Base-by-base conservation (phyloP, 2,797 vertebrate genomes). In the Miichthys miiuy region DNA sequence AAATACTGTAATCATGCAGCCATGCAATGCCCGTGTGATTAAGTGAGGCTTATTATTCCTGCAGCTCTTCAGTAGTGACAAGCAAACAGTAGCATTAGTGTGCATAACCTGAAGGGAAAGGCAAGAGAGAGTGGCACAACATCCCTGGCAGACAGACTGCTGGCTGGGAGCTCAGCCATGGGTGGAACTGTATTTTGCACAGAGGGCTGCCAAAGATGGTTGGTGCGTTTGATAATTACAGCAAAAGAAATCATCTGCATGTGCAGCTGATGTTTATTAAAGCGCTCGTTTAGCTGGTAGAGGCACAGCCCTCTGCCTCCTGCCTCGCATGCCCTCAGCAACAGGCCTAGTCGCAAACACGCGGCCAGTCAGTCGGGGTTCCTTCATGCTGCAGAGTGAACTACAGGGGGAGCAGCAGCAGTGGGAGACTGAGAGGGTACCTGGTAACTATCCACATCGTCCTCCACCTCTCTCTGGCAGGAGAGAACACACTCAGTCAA, bases 391-490 rank as follows among this genome's bases (percentile, higher is more conserved):
- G 92, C 88, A 84, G 57, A 76, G 76, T 80, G 78, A 83, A 69
- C 89, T 94, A 94, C 82, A 93, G 90, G 79, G 91, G 92, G 79
- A 90, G 88, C 92, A 95, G 91, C 94, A 95, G 91, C 75, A 85
- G 82, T 61, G 78, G 86, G 85, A 94, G 92, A 89, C 93, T 86
- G 71, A 83, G 81, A 94, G 90, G 94, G 96, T 99, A 99, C 98
- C 98, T 99, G 98, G 95, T 99, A 99, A 98, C 98, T 99, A 99
- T 99, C 98, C 97, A 98, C 97, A 97, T 99, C 98, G 96, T 96
- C 96, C 87, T 95, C 95, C 96, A 94, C 95, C 96, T 97, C 97
- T 96, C 95, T 98, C 98, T 99, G 97, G 95, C 94, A 97, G 96
- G 96, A 95, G 94, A 98, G 95, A 98, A 98, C 95, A 99, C 89